Percentiles rank a stretch among this genome's conserved stretches.
Evolutionary conservation across 2,113 vertebrate genomes (phyloP).

Genomic region (Burhinus bistriatus): DNA sequence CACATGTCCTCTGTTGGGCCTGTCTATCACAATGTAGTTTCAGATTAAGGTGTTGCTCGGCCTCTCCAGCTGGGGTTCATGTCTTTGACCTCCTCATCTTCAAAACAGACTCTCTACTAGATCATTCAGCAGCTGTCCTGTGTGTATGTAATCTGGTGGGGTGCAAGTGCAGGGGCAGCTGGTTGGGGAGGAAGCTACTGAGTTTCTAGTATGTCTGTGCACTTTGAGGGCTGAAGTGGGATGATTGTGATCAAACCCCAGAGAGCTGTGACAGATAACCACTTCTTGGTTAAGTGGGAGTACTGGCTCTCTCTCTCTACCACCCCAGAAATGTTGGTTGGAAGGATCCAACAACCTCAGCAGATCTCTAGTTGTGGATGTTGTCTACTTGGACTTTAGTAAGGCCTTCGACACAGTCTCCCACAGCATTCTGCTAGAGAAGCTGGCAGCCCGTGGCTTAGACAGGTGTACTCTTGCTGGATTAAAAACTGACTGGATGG

Average conservation of each 20-base stretch:
- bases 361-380: not conserved
- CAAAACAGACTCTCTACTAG: not conserved
- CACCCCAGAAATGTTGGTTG: not conserved
- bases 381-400: too few species aligned
- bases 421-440: too few species aligned
- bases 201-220: fast-evolving
- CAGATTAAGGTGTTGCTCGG: not conserved
- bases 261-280: not conserved
- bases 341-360: not conserved
- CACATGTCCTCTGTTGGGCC: not conserved
- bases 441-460: too few species aligned
- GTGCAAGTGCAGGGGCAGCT: not conserved
- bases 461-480: too few species aligned
- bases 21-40: not conserved
- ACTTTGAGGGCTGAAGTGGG: not conserved
- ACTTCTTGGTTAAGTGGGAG: not conserved
- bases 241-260: not conserved
- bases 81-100: not conserved
- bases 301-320: not conserved
- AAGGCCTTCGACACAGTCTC: too few species aligned
- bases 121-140: not conserved
- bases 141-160: not conserved
- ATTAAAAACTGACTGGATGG: too few species aligned
- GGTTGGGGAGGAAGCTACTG: not conserved
- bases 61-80: not conserved